These are phyloP conservation scores for Agrochola lychnidis DNA, from an alignment of 2,888 invertebrate genomes.

Conservation along the genomic window DNA sequence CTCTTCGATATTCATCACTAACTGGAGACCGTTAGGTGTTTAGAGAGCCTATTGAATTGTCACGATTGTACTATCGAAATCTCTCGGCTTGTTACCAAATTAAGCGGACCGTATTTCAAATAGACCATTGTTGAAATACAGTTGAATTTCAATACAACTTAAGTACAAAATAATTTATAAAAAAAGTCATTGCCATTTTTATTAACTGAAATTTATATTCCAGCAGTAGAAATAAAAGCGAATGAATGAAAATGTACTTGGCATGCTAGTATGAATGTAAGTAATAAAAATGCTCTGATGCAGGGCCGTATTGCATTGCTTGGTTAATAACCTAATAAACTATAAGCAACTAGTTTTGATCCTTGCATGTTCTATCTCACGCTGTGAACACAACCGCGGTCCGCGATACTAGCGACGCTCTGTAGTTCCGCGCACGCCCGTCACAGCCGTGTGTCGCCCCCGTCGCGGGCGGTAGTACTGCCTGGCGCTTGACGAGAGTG, in stretches of 20 bases:
- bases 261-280: conserved; percentile 33
- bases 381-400: conserved; percentile 50
- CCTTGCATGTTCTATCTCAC: conserved; percentile 71
- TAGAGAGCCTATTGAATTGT: conserved; percentile 47
- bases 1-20: conserved; percentile 14
- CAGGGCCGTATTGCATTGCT: conserved; percentile 42
- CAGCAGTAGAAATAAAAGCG: conserved; percentile 31
- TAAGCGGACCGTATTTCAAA: conserved; percentile 33
- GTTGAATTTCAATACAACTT: conserved; percentile 22
- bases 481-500: conserved; percentile 77
- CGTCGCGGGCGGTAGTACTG: conserved; percentile 80
- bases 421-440: conserved; percentile 81
- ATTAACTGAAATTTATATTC: conserved; percentile 3
- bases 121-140: conserved; percentile 8
- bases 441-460: conserved; percentile 78
- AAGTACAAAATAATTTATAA: not conserved
- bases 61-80: conserved; percentile 52
- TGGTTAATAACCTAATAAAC: conserved; percentile 74
- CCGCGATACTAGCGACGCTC: conserved; percentile 69
- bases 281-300: conserved; percentile 45
- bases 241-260: conserved; percentile 47
- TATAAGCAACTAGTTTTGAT: conserved; percentile 76
- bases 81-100: conserved; percentile 36
- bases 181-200: conserved; percentile 14
- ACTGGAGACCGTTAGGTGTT: conserved; percentile 42